phyloP scores from a whole-genome alignment of 2,888 invertebrate genomes.

The Eupithecia exiguata region DNA sequence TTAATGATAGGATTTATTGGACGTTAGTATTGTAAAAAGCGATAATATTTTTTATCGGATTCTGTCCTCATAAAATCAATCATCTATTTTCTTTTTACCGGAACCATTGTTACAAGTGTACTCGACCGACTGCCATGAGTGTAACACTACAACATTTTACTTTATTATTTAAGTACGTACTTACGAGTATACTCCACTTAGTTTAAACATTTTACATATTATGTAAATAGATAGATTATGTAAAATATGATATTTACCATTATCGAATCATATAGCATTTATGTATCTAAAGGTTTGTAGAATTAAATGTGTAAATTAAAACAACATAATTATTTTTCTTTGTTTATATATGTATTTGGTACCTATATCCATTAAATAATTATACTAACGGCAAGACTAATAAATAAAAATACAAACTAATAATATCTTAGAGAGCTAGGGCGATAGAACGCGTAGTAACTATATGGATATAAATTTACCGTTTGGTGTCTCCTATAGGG shows the following conservation, averaged over 20 bases:
- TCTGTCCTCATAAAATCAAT: conserved; percentile 36
- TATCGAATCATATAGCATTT: conserved; percentile 60
- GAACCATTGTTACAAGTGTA: conserved; percentile 32
- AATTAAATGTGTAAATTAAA: conserved; percentile 65
- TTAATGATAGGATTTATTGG: conserved; percentile 43
- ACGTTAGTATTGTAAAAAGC: conserved; percentile 53
- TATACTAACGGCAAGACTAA: conserved; percentile 44
- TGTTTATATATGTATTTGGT: conserved; percentile 22
- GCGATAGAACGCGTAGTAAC: conserved; percentile 63
- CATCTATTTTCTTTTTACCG: conserved; percentile 29
- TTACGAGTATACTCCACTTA: conserved; percentile 38
- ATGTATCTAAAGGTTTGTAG: conserved; percentile 61
- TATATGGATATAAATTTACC: conserved; percentile 58
- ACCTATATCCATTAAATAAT: conserved; percentile 37
- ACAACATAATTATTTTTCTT: conserved; percentile 33
- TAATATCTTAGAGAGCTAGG: conserved; percentile 75
- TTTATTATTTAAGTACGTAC: conserved; percentile 43
- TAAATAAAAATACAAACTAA: conserved; percentile 51
- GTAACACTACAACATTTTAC: conserved; percentile 55
- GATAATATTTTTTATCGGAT: conserved; percentile 40
- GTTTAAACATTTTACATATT: conserved; percentile 50
- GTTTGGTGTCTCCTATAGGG: conserved; percentile 61
- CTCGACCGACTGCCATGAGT: conserved; percentile 60
- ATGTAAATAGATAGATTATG: conserved; percentile 59
- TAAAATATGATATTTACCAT: conserved; percentile 54